Evolutionary conservation across 2,113 vertebrate species (phyloP).

Genomic region (Odontesthes bonariensis): DNA sequence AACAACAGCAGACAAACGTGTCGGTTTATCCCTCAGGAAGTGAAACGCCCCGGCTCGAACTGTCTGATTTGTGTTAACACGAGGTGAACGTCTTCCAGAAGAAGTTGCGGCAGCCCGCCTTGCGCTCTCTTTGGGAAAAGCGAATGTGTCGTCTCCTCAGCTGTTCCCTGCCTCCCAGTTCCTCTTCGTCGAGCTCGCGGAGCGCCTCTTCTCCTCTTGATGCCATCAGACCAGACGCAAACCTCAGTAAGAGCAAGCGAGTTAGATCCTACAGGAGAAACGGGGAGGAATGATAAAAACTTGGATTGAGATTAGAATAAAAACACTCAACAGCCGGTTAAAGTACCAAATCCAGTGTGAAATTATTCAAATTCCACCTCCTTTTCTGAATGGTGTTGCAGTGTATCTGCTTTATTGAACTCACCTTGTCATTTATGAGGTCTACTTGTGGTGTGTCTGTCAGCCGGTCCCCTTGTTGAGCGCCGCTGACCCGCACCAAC

Average conservation of each 20-base stretch:
- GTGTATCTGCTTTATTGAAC: background rate
- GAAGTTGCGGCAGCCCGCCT: conserved; percentile 85
- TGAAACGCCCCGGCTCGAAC: background rate
- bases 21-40: background rate
- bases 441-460: conserved; percentile 58
- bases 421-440: conserved; percentile 67
- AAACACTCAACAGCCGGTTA: background rate
- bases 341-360: background rate
- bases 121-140: conserved; percentile 77
- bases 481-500: conserved; percentile 53
- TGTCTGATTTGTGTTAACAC: conserved; percentile 64
- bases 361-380: background rate
- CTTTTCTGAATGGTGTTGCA: background rate
- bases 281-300: background rate
- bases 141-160: conserved; percentile 74
- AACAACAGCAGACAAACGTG: conserved; percentile 5
- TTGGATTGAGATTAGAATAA: background rate
- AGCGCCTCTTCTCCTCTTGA: conserved; percentile 40
- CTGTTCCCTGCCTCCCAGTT: conserved; percentile 39
- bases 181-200: conserved; percentile 49
- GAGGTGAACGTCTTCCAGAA: conserved; percentile 89
- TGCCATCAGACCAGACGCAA: conserved; percentile 63
- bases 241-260: conserved; percentile 66
- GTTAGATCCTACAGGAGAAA: conserved; percentile 66
- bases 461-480: conserved; percentile 58